phyloP scores from a whole-genome alignment of 2,797 vertebrate genomes.

The Amazona ochrocephala region DNA sequence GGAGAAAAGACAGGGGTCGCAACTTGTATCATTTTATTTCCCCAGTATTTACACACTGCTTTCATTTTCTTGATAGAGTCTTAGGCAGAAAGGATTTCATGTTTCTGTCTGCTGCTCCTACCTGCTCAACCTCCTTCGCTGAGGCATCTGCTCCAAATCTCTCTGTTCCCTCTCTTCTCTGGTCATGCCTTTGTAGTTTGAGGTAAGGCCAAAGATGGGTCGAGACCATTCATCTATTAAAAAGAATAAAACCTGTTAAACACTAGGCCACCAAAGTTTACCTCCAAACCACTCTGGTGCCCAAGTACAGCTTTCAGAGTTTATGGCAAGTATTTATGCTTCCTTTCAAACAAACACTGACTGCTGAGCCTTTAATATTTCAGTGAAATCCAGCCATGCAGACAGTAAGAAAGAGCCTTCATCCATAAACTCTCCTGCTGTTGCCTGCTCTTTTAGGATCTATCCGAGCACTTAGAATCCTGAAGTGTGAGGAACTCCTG shows the following conservation, averaged over 20 bases:
- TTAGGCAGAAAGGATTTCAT: neutral
- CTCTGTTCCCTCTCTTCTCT: constrained; percentile 96
- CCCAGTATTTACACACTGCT: neutral
- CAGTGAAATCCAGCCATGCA: neutral
- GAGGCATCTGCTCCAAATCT: constrained; percentile 96
- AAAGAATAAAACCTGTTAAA: neutral
- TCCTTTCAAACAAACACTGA: neutral
- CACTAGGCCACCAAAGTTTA: neutral
- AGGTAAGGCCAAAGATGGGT: constrained; percentile 95
- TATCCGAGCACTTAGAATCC: neutral
- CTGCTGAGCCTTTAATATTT: neutral
- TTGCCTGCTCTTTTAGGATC: neutral
- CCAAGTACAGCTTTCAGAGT: neutral
- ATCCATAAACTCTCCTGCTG: neutral
- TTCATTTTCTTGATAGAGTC: neutral
- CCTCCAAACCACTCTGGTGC: neutral
- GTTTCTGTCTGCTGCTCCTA: constrained; percentile 58
- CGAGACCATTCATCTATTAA: constrained; percentile 95
- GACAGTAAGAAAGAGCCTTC: neutral
- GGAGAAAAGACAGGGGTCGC: neutral
- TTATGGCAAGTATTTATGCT: neutral
- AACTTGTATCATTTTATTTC: neutral
- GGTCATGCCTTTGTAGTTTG: constrained; percentile 98
- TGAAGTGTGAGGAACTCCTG: neutral
- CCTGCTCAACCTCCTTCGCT: constrained; percentile 90